Conservation (phyloP, 2,113 vertebrate genomes). For the Amphiprion percula region DNA sequence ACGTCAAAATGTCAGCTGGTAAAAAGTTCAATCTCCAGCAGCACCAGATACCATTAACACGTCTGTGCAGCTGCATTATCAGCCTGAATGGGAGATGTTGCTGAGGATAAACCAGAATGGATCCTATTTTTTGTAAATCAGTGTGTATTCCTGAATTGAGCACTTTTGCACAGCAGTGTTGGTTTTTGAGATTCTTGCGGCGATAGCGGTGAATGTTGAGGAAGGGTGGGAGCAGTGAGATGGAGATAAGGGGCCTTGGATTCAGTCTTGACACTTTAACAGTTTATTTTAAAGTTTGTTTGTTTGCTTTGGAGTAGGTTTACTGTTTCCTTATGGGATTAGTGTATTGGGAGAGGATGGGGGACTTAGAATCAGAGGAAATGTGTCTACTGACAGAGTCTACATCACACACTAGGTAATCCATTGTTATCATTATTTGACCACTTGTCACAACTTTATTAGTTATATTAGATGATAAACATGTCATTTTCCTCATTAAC, state of each 20-base stretch:
- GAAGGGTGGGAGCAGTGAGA: slow-evolving; percentile 56
- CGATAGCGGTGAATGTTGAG: slow-evolving; percentile 61
- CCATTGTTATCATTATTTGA: not conserved
- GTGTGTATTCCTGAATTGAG: not conserved
- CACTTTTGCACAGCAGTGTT: slow-evolving; percentile 29
- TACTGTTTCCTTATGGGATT: slow-evolving; percentile 70
- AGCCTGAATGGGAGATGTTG: too few species aligned
- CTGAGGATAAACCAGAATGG: not conserved
- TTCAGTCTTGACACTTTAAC: slow-evolving; percentile 9
- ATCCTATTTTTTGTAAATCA: not conserved
- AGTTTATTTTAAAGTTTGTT: slow-evolving; percentile 12
- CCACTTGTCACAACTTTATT: too few species aligned
- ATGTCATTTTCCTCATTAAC: too few species aligned
- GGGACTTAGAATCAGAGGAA: slow-evolving; percentile 59
- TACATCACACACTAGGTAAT: not conserved
- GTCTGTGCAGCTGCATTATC: not conserved
- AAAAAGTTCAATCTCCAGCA: too few species aligned
- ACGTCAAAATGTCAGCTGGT: not conserved
- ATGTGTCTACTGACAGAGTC: slow-evolving; percentile 43
- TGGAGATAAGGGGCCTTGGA: slow-evolving; percentile 57
- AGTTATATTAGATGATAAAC: too few species aligned
- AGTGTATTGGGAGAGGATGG: slow-evolving; percentile 57
- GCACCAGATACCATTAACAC: not conserved
- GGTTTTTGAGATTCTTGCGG: slow-evolving; percentile 46
- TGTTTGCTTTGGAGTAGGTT: slow-evolving; percentile 25